Base-by-base conservation (phyloP, 2,113 vertebrate genomes). In the Phrynosoma blainvillii region DNA sequence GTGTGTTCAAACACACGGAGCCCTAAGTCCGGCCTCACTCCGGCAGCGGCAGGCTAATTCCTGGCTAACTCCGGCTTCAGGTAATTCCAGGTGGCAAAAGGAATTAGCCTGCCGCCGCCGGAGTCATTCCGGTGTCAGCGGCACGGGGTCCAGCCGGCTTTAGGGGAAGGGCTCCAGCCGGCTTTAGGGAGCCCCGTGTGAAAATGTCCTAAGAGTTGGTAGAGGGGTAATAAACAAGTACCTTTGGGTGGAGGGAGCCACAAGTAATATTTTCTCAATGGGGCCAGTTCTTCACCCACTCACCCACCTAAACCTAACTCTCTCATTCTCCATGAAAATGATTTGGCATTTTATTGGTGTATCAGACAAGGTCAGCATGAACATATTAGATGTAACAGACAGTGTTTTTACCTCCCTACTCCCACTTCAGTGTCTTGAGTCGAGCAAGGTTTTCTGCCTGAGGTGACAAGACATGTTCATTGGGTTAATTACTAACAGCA, bases 401-500 rank as follows among this genome's bases (percentile, higher is more conserved):
- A 6, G 52, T 79, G 27, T 54, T 82, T 74, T 87, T 71, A 16
- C 23, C 23, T 47, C 16, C 25, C 30, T 25, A 12, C 18, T 30
- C 25, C n/a, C n/a, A 59, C 11, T 18, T 52, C 42, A 3, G 12
- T 40, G 65, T 30, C 47, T 68, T 77, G 42, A 20, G 40, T 52
- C 30, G 36, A 68, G 80, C 78, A 76, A 88, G 42, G 21, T 68
- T 77, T 66, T 77, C 59, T 73, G n/a, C 80, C 80, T 83, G 59
- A 88, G 42, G 80, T 76, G 62, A 83, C 74, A 88, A 73, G 80
- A 68, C 42, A 78, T 68, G 73, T 54, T 77, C n/a, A 30, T 70
- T 18, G 30, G 68, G 80, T 83, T 83, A 88, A 88, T 83, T 88
- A 68, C 73, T 77, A 65, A 68, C 4, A 1, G 42, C 81, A 76